A percentile compares a stretch with the other conserved stretches of the same genome.
These are phyloP conservation scores for Lepidurus packardi DNA, from an alignment of 1,140 invertebrate species.

Conservation along the genomic window DNA sequence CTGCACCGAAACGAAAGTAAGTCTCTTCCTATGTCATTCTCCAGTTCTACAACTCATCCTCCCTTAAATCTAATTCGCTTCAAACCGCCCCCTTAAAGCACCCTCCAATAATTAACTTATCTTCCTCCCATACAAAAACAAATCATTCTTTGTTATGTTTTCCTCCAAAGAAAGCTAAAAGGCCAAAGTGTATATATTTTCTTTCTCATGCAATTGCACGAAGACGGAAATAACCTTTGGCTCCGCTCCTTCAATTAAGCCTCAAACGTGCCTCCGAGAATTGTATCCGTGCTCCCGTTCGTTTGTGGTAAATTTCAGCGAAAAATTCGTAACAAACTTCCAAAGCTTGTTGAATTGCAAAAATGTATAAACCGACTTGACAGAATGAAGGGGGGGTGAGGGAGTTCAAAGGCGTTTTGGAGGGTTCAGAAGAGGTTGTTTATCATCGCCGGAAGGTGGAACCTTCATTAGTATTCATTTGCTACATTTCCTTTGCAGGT, in stretches of 20 bases:
- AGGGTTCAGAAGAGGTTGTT: neutral
- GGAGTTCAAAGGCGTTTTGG: neutral
- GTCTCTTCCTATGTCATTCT: neutral
- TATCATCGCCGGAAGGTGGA: conserved; percentile 2
- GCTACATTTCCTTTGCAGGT: neutral
- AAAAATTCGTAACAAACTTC: neutral
- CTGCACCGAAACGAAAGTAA: conserved; percentile 18
- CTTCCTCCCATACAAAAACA: neutral
- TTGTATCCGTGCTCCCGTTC: neutral
- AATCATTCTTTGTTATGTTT: neutral
- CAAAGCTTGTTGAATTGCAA: neutral
- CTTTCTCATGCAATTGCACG: neutral
- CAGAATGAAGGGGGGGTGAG: no score
- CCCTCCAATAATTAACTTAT: neutral
- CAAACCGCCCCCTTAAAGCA: neutral
- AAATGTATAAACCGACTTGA: no score
- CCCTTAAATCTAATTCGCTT: neutral
- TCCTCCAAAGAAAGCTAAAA: neutral
- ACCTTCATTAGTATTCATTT: neutral
- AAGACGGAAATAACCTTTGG: conserved; percentile 17
- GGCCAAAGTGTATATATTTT: neutral
- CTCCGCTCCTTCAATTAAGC: conserved; percentile 1
- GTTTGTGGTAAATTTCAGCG: neutral
- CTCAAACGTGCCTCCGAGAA: neutral
- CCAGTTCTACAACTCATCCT: neutral